Evolutionary conservation across 2,888 invertebrate genomes (phyloP).

Genomic region (Opisthograptis luteolata): DNA sequence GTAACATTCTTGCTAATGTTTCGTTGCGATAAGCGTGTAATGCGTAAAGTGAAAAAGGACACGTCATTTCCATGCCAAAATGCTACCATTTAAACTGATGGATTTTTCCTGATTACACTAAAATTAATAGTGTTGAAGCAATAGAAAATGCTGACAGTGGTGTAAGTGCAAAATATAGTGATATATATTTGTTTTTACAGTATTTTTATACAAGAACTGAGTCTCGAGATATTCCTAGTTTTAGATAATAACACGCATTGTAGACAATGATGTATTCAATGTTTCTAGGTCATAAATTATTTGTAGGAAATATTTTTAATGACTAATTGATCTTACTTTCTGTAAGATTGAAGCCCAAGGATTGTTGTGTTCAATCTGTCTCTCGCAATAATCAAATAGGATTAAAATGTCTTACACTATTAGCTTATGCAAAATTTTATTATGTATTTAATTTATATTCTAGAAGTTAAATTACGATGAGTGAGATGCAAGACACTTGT

Average conservation of each 20-base stretch:
- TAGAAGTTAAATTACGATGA: not conserved
- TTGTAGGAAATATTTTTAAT: conserved; percentile 23
- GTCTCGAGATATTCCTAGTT: conserved; percentile 29
- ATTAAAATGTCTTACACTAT: too few species aligned
- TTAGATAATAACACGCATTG: conserved; percentile 19
- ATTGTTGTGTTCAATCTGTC: conserved; percentile 1
- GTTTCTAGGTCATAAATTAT: conserved; percentile 24
- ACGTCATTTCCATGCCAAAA: not conserved
- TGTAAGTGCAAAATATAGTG: not conserved
- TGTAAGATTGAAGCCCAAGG: not conserved
- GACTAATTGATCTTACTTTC: conserved; percentile 10
- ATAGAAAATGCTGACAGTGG: not conserved
- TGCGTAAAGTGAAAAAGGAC: conserved; percentile 26
- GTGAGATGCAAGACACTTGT: not conserved
- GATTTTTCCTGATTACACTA: not conserved
- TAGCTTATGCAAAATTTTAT: not conserved
- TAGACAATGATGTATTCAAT: too few species aligned
- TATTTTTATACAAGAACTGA: conserved; percentile 25
- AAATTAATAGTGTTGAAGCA: not conserved
- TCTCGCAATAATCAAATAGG: not conserved
- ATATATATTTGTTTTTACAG: conserved; percentile 14
- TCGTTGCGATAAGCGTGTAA: conserved; percentile 30
- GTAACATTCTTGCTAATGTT: conserved; percentile 33
- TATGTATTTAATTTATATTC: not conserved
- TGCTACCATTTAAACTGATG: not conserved